These are phyloP conservation scores for Agrotis clavis DNA, from an alignment of 2,888 invertebrate genomes.

Conservation along the genomic window DNA sequence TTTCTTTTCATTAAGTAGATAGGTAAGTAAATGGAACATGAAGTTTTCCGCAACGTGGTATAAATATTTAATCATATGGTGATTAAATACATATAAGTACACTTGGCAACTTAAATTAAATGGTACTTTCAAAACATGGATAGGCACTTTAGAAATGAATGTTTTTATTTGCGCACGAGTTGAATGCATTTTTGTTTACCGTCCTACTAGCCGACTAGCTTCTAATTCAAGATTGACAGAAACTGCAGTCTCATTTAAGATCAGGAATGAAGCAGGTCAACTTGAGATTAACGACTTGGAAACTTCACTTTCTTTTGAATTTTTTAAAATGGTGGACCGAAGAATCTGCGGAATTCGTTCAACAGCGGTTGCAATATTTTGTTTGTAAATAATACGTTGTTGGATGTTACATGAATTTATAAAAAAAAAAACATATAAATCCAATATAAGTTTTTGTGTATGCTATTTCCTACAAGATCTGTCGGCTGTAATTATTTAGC, in stretches of 20 bases:
- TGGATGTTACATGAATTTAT: too few relatives aligned
- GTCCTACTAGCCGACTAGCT: slow-evolving; percentile 24
- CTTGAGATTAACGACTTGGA: slow-evolving; percentile 5
- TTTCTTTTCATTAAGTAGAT: slow-evolving; percentile 41
- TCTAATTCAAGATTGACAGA: slow-evolving; percentile 27
- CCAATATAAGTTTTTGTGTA: too few relatives aligned
- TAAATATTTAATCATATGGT: slow-evolving; percentile 19
- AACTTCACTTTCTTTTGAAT: slow-evolving; percentile 38
- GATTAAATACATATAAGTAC: slow-evolving; percentile 4
- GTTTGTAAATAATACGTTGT: slow-evolving; percentile 18
- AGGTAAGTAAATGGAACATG: slow-evolving; percentile 41
- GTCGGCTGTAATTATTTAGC: too few relatives aligned
- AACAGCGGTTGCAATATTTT: too few relatives aligned
- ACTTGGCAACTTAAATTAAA: background rate
- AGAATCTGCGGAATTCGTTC: background rate
- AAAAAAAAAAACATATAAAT: too few relatives aligned
- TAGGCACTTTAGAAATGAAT: slow-evolving; percentile 5
- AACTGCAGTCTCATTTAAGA: slow-evolving; percentile 37
- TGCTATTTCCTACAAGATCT: too few relatives aligned
- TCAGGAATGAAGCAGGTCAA: slow-evolving; percentile 42
- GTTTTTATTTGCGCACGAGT: slow-evolving; percentile 3
- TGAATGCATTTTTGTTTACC: slow-evolving; percentile 32
- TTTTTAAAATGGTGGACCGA: background rate
- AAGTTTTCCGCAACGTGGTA: slow-evolving; percentile 23
- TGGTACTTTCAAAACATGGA: slow-evolving; percentile 15